Evolutionary conservation across 2,888 invertebrate genomes (phyloP), one percentile per base, ranked within the genome.

Genomic region (Parnassius glacialis): DNA sequence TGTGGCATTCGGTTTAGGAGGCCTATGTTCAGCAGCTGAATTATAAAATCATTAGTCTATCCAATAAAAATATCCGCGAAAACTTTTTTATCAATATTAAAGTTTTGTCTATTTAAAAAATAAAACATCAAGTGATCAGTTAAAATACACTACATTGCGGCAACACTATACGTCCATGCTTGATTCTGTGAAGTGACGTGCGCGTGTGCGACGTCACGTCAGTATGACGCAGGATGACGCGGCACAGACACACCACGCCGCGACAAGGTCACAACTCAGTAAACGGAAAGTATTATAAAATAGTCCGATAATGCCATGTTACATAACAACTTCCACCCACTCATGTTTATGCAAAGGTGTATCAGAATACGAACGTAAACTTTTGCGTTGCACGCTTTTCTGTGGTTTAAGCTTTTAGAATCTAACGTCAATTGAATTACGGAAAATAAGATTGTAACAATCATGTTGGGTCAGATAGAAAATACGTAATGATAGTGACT

Each of bases 291-390:
- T 74, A 74, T 74, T 69, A 68, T 74, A 77, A 75, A 74, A 76
- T 74, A 75, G 69, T 74, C 68, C 65, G 75, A 83, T 80, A 78
- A 76, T 78, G 77, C 67, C 66, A 68, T 65, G 70, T 85, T 84
- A 80, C 75, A 79, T 69, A 68, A 71, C 66, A 61, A 64, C 61
- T 60, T 55, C 55, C 59, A 55, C 62, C 42, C 45, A 50, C 54
- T 44, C 47, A 53, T 43, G 58, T 34, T 62, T 52, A 53, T 34
- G 47, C 43, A 25, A 34, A 44, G 34, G 45, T 13, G 47, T 52
- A 10, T 48, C 13, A 13, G 48, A 48, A 13, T 34, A 50, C 10
- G 50, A 51, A 59, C 34, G 11, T 42, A 52, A 20, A 16, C 10
- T 44, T 43, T 54, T 51, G 42, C 10, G 3, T 3, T 57, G 5